Evolutionary conservation across 2,113 vertebrate species (phyloP).

Genomic region (Eurystomus gularis): DNA sequence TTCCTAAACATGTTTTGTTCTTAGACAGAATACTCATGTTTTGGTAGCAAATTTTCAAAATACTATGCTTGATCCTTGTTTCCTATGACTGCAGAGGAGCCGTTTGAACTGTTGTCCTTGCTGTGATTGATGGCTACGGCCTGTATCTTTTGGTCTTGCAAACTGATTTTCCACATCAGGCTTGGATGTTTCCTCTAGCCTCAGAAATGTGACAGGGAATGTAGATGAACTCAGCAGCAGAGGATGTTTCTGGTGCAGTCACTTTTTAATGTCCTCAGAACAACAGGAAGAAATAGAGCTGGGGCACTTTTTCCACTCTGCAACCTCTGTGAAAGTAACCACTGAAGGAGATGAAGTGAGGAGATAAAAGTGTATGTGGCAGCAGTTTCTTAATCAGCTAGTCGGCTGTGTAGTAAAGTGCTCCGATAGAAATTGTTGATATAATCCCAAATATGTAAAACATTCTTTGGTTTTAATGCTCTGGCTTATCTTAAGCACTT

Average conservation of each 20-base stretch:
- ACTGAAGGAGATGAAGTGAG: neutral
- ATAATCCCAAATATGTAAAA: conserved; percentile 2
- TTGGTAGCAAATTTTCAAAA: neutral
- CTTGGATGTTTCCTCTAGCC: neutral
- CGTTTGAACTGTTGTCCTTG: neutral
- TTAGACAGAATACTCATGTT: neutral
- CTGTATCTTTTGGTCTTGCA: neutral
- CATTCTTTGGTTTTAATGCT: neutral
- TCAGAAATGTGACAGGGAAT: neutral
- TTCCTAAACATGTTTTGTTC: neutral
- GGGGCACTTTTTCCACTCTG: neutral
- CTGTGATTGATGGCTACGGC: neutral
- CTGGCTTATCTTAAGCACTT: neutral
- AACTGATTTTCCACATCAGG: neutral
- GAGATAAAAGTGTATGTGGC: neutral
- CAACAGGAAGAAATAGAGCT: neutral
- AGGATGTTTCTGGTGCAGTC: neutral
- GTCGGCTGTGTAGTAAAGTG: neutral
- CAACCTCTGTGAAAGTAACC: neutral
- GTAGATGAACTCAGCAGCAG: neutral
- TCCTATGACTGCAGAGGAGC: neutral
- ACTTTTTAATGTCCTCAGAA: neutral
- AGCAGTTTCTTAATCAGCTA: conserved; percentile 4
- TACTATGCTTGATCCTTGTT: neutral
- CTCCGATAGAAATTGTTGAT: neutral